These are phyloP conservation scores for Aromia moschata DNA, from an alignment of 2,888 invertebrate genomes.

Conservation along the genomic window DNA sequence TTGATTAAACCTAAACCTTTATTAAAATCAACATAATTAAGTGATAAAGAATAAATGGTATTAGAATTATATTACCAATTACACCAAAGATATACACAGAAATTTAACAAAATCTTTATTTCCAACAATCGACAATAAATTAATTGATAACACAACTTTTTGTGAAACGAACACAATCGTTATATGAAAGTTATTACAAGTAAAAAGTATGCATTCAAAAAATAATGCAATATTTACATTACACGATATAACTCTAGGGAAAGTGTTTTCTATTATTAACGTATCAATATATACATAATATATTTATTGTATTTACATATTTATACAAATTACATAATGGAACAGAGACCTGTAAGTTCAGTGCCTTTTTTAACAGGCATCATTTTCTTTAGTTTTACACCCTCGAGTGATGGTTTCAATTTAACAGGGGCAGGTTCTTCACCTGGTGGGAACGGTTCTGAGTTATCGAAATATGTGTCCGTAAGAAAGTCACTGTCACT, in stretches of 20 bases:
- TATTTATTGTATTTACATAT: slow-evolving; percentile 34
- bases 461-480: slow-evolving; percentile 51
- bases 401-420: slow-evolving; percentile 73
- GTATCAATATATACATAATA: slow-evolving; percentile 15
- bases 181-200: slow-evolving; percentile 5
- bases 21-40: too few species aligned
- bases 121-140: slow-evolving; percentile 44
- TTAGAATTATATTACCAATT: too few species aligned
- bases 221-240: slow-evolving; percentile 14
- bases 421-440: slow-evolving; percentile 66
- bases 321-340: slow-evolving; percentile 75
- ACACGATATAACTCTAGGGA: slow-evolving; percentile 14
- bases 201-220: slow-evolving; percentile 15
- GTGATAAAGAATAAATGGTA: too few species aligned
- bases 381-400: slow-evolving; percentile 73
- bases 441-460: slow-evolving; percentile 69
- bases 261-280: slow-evolving; percentile 3
- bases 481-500: slow-evolving; percentile 40
- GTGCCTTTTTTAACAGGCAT: slow-evolving; percentile 78
- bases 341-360: slow-evolving; percentile 87
- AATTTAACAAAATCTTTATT: slow-evolving; percentile 48
- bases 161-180: slow-evolving; percentile 23
- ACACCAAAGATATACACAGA: slow-evolving; percentile 38
- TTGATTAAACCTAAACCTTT: too few species aligned
- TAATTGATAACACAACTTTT: slow-evolving; percentile 24